Evolutionary conservation across 2,797 vertebrate genomes (phyloP), one percentile per base, ranked within the genome.

Genomic region (Sebastes matsubarae): DNA sequence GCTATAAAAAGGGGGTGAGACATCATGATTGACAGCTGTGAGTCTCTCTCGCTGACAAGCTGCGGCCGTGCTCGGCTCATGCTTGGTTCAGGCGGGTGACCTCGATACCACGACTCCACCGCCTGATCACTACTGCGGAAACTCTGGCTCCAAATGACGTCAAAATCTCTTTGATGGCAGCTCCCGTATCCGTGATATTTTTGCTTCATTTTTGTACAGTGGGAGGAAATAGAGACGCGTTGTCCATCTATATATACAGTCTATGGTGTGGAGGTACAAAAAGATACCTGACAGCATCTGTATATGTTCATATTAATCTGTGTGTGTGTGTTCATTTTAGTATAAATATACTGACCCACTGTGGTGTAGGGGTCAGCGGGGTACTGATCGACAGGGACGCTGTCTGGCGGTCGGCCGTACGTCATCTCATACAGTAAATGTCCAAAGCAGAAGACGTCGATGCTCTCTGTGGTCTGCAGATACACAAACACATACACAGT

Each of bases 381-480:
- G 82, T 95, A 98, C 61, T 93, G 95, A 72, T 99, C 97, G 2
- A 99, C 89, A 4, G 98, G 98, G 64, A 98, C 88, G 0, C 88
- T 87, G 85, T 98, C 98, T 1, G 98, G 98, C 0, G 97, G 97
- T 36, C 95, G 96, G 27, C 98, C 98, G 0, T 98, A 99, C 0
- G 97, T 97, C 97, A 99, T 99, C 96, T 99, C 98, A 76, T 98
- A 99, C 2, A 99, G 93, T 92, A 99, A 96, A 88, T 98, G 97
- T 73, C 98, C 98, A 75, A 99, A 99, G 81, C 97, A 97, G 87
- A 98, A 97, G 34, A 99, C 95, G 1, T 99, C 98, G 50, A 98
- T 94, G 87, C 96, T 96, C 90, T 99, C 98, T 85, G 97, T 94
- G 2, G 96, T 97, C 98, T 99, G 93, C 25, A 81, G 38, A 55